Evolutionary conservation across 2,888 invertebrate genomes (phyloP), one percentile per base, ranked within the genome.

Genomic region (Ecdyonurus torrentis): DNA sequence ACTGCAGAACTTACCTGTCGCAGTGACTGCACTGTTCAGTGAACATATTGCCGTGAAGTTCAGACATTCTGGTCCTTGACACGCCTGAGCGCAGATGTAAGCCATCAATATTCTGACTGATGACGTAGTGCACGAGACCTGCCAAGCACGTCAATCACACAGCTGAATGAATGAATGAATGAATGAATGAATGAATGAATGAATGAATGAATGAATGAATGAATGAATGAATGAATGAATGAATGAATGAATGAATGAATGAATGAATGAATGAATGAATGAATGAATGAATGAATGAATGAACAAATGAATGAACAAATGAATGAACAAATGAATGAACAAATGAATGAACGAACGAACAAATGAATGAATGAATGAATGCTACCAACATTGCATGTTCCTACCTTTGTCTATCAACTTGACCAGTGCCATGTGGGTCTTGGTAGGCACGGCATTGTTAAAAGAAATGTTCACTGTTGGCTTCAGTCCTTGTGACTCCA

Each of bases 41-140:
- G 77, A 95, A 99, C 89, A 99, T 96, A 74, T 99, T 97, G 1
- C 99, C 99, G 78, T 99, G 99, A 59, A 99, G 79, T 76, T 99
- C 98, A 10, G 96, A 85, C 65, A 99, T 76, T 71, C 85, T 78
- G 69, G 86, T 82, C 65, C 95, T 81, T 0, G 83, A 78, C 65
- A 98, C 76, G 2, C 97, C 97, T 5, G 94, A 94, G 70, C 90
- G 84, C 62, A 97, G 77, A 77, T 99, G 98, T 60, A 99, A 78
- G 0, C 98, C 98, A 79, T 99, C 99, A 68, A 99, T 96, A 76
- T 99, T 99, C 77, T 99, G 98, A 71, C 94, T 95, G 23, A 99
- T 82, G 37, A 99, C 81, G 72, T 88, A 95, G 67, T 93, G 87
- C 0, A 94, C 79, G 73, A 81, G 79, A 55, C 83, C 84, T 72